Base-by-base conservation (phyloP, 2,113 vertebrate species). In the Colossoma macropomum region DNA sequence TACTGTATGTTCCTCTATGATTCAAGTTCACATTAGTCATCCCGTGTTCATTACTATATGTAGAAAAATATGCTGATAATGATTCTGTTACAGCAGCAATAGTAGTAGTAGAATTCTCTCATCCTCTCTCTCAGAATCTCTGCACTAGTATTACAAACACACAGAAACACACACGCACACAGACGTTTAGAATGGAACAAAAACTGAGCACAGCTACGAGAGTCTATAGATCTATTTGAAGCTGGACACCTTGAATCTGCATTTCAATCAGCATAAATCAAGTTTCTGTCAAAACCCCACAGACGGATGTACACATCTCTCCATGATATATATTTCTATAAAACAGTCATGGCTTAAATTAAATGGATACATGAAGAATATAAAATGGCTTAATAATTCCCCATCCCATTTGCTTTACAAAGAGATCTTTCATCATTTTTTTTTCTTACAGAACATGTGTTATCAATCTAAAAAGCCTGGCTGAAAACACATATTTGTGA, bases 321-420 rank as follows among this genome's bases (percentile, higher is more conserved):
- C 82, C 71, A 83, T 86, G 79, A 87, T 87, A 83, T 88, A 91
- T 88, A 90, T 90, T 89, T 91, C 91, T 92, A 91, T 91, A 93
- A 94, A 94, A 94, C 83, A 93, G 85, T 91, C 91, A 94, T 92
- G 89, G 87, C 89, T 92, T 92, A 90, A 91, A 93, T 92, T 89
- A 92, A 70, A 89, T 34, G 80, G 76, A 87, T 89, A 89, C 88
- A 90, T 83, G 88, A 91, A 80, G 87, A 83, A 85, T 84, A 86
- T 89, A 92, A 91, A 93, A 91, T 86, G 87, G 82, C 82, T 87
- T 87, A 68, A 4, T 17, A 52, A 85, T 63, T 41, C 69, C 84
- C 88, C 87, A 80, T 90, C 79, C 83, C 83, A 72, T 90, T 84
- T 81, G 86, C 60, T 76, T 89, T 89, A 92, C 87, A 90, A 92